phyloP scores from a whole-genome alignment of 2,113 vertebrate species.

The Tragulus kanchil region DNA sequence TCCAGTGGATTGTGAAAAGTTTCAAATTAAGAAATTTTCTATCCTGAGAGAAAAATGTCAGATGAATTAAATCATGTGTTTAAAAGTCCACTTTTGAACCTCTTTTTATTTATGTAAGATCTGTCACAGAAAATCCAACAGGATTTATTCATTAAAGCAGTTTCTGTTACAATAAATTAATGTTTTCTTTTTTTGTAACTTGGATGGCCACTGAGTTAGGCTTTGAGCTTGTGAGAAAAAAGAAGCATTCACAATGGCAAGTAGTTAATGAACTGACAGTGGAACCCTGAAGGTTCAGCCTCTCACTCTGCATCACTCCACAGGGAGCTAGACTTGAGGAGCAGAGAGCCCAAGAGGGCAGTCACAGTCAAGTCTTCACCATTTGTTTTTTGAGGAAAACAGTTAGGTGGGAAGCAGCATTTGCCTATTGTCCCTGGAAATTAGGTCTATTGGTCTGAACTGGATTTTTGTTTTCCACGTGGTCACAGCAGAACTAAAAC shows the following conservation, averaged over 20 bases:
- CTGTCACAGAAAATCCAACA: constrained; percentile 11
- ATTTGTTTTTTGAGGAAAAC: not conserved
- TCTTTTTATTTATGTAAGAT: constrained; percentile 56
- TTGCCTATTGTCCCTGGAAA: not conserved
- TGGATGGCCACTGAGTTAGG: not conserved
- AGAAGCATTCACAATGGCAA: not conserved
- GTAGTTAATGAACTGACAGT: not conserved
- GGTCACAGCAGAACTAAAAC: not conserved
- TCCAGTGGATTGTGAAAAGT: constrained; percentile 37
- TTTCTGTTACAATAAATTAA: constrained; percentile 20
- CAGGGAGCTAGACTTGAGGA: not conserved
- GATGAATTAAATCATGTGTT: constrained; percentile 48
- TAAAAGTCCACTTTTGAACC: constrained; percentile 30
- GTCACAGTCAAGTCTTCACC: not conserved
- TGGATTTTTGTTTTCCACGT: not conserved
- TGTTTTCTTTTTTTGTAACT: constrained; percentile 54
- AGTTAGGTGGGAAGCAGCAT: not conserved
- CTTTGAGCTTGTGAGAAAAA: not conserved
- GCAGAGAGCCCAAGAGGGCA: not conserved
- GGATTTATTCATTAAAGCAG: constrained; percentile 53
- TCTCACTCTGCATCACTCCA: not conserved
- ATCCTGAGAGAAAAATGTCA: constrained; percentile 36
- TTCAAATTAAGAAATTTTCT: constrained; percentile 41
- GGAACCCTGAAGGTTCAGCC: not conserved
- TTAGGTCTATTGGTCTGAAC: not conserved